Evolutionary conservation across 2,113 vertebrate species (phyloP).

Genomic region (Xiphophorus couchianus): DNA sequence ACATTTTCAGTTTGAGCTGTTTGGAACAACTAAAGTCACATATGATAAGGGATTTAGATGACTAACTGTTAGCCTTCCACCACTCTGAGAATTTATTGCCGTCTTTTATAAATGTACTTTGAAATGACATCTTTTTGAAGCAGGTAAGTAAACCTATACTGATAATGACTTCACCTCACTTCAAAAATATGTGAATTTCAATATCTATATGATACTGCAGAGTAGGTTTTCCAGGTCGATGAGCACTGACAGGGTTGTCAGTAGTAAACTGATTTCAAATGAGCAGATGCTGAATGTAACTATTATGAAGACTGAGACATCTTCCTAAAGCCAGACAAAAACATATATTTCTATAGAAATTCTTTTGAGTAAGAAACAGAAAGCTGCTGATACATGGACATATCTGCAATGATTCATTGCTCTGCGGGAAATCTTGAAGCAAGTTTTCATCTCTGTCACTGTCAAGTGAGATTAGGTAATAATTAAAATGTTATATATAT

Average conservation of each 20-base stretch:
- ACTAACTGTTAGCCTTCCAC: too few relatives aligned
- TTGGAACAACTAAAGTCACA: too few relatives aligned
- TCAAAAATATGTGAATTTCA: too few relatives aligned
- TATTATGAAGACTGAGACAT: neutral
- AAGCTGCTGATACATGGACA: neutral
- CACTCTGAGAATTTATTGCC: neutral
- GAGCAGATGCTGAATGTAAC: too few relatives aligned
- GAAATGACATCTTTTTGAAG: neutral
- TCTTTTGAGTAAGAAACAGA: neutral
- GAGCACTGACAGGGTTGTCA: too few relatives aligned
- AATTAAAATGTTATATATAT: conserved; percentile 31
- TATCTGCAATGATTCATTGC: neutral
- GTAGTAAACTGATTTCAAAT: too few relatives aligned
- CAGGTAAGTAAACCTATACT: too few relatives aligned
- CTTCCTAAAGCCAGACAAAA: neutral
- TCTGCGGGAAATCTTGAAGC: neutral
- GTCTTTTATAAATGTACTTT: neutral
- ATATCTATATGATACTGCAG: too few relatives aligned
- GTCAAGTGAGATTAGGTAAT: conserved; percentile 32
- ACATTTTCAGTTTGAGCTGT: too few relatives aligned
- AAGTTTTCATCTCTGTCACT: neutral
- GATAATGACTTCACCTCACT: too few relatives aligned
- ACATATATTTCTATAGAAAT: neutral
- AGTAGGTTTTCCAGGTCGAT: too few relatives aligned
- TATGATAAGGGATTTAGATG: neutral